Percentiles rank a stretch among this genome's conserved stretches.
phyloP scores from a whole-genome alignment of 2,113 vertebrate genomes.

The Australoheros scitulus region DNA sequence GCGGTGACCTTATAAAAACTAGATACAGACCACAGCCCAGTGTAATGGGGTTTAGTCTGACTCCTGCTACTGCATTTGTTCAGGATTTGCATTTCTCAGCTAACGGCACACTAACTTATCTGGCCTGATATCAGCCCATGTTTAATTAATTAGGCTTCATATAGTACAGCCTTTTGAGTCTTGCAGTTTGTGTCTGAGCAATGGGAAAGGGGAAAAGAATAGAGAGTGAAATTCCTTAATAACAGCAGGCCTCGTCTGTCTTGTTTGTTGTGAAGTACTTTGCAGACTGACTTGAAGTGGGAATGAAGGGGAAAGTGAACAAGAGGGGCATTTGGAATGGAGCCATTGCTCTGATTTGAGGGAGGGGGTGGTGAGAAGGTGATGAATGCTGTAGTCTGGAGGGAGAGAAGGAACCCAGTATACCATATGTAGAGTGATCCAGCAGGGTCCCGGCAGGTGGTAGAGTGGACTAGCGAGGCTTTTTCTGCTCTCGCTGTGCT shows the following conservation, averaged over 20 bases:
- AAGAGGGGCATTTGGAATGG: not conserved
- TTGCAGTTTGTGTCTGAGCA: conserved; percentile 12
- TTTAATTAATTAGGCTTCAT: not conserved
- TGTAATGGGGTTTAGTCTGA: conserved; percentile 1
- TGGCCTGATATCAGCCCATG: not conserved
- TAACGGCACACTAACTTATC: not conserved
- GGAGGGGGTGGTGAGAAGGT: not conserved
- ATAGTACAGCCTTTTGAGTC: not conserved
- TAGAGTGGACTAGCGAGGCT: not conserved
- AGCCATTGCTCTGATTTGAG: not conserved
- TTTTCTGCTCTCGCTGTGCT: conserved; percentile 48
- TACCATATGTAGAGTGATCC: conserved; percentile 19
- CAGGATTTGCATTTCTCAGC: conserved; percentile 11
- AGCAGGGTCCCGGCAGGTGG: conserved; percentile 34
- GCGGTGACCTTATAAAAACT: conserved; percentile 52
- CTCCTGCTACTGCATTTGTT: conserved; percentile 2
- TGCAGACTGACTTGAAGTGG: not conserved
- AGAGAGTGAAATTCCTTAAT: not conserved
- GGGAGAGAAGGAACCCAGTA: conserved; percentile 6
- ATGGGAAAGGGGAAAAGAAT: conserved; percentile 10
- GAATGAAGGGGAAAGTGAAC: not conserved
- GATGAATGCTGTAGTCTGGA: conserved; percentile 24
- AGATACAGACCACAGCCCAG: conserved; percentile 32
- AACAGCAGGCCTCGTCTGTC: not conserved
- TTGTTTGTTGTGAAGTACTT: not conserved